Evolutionary conservation across 2,888 invertebrate genomes (phyloP), one percentile per base, ranked within the genome.

Genomic region (Crioceris asparagi): DNA sequence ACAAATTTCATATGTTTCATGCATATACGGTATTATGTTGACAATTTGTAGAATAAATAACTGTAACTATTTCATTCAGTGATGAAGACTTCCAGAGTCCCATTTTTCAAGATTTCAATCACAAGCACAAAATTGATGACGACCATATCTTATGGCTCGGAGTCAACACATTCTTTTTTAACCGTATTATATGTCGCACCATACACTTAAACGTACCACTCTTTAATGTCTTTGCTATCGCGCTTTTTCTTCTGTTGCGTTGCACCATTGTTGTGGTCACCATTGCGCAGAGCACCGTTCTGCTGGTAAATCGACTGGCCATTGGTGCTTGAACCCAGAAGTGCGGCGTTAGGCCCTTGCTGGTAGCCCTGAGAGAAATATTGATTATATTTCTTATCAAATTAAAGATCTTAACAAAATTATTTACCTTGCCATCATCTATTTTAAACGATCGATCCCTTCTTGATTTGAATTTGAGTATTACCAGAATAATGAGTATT

Each of bases 151-250:
- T 23, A 15, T 26, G 31, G 29, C 38, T 45, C 38, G 38, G 42
- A 43, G 32, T 32, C 32, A 36, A 12, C 25, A 17, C 32, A 18
- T n/a, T n/a, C n/a, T n/a, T n/a, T n/a, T n/a, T n/a, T n/a, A n/a
- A n/a, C n/a, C n/a, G n/a, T n/a, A n/a, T n/a, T n/a, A n/a, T n/a
- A n/a, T n/a, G n/a, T n/a, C n/a, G n/a, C n/a, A n/a, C n/a, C n/a
- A n/a, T n/a, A n/a, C n/a, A n/a, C 53, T 75, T 83, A 91, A 66
- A 92, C 92, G 66, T 92, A 92, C 92, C 92, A 92, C 74, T 92
- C 92, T 71, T 92, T 92, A 61, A 92, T 86, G 62, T 90, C 88
- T 73, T 88, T 87, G 45, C 83, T 76, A 61, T 79, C 77, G 45
- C 78, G 74, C 59, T 86, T 85, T 65, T 82, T 75, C 44, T 53